Conservation (phyloP, 2,797 vertebrate species). For the Okamejei kenojei region DNA sequence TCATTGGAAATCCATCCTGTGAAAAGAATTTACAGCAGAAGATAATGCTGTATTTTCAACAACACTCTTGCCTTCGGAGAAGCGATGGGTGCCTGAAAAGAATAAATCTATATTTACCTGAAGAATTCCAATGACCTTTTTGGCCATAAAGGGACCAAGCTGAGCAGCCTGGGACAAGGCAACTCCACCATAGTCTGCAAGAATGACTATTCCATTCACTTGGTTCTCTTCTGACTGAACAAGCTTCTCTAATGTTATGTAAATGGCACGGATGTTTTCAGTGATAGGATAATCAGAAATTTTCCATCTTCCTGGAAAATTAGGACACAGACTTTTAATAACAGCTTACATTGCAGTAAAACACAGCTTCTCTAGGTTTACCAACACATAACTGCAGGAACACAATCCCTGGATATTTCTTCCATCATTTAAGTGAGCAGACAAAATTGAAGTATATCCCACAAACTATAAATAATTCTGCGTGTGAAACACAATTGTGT, state of each 20-base stretch:
- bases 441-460: background rate
- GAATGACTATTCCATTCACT: conserved; percentile 93
- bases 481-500: no score
- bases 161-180: conserved; percentile 95
- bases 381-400: background rate
- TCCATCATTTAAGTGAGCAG: background rate
- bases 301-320: conserved; percentile 80
- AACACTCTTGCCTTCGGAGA: background rate
- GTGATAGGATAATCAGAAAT: conserved; percentile 89
- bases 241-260: conserved; percentile 93
- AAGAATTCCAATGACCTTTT: conserved; percentile 94
- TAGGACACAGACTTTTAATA: background rate
- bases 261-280: conserved; percentile 90
- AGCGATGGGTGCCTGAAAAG: background rate
- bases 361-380: background rate
- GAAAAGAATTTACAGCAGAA: background rate
- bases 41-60: background rate
- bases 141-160: conserved; percentile 93
- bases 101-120: conserved; percentile 67
- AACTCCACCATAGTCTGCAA: conserved; percentile 92
- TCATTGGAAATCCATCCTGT: conserved; percentile 94
- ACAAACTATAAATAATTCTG: background rate
- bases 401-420: background rate
- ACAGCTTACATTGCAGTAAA: background rate
- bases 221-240: conserved; percentile 95